Evolutionary conservation across 2,888 invertebrate genomes (phyloP).

Genomic region (Pristionchus exspectatus): DNA sequence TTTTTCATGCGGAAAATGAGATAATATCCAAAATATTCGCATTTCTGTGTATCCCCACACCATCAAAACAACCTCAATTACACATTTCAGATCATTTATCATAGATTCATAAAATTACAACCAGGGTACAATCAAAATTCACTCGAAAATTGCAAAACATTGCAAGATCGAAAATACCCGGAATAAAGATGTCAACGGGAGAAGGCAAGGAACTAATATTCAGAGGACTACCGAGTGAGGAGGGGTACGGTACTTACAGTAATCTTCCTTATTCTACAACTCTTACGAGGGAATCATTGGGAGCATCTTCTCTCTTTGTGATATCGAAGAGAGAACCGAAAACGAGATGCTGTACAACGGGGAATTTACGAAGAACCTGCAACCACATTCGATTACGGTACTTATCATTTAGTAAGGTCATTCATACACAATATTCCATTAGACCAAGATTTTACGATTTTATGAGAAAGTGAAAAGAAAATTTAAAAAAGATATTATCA

Average conservation of each 20-base stretch:
- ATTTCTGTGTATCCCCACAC: neutral
- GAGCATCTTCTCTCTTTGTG: slow-evolving; percentile 60
- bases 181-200: neutral
- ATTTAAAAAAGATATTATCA: too few relatives aligned
- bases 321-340: slow-evolving; percentile 79
- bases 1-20: neutral
- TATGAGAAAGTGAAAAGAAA: too few relatives aligned
- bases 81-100: slow-evolving; percentile 18
- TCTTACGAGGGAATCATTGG: slow-evolving; percentile 55
- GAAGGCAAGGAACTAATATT: neutral
- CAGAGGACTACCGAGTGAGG: neutral
- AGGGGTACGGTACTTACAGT: slow-evolving; percentile 18
- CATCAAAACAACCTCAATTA: neutral
- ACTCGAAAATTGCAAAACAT: neutral
- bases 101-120: slow-evolving; percentile 22
- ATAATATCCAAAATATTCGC: neutral
- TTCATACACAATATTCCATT: too few relatives aligned
- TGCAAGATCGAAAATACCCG: slow-evolving; percentile 10
- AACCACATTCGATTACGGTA: neutral
- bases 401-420: neutral
- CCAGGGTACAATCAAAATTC: neutral
- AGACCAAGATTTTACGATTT: too few relatives aligned
- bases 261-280: neutral
- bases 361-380: slow-evolving; percentile 81
- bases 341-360: slow-evolving; percentile 82